Base-by-base conservation (phyloP, 2,113 vertebrate genomes). In the Podiceps cristatus region DNA sequence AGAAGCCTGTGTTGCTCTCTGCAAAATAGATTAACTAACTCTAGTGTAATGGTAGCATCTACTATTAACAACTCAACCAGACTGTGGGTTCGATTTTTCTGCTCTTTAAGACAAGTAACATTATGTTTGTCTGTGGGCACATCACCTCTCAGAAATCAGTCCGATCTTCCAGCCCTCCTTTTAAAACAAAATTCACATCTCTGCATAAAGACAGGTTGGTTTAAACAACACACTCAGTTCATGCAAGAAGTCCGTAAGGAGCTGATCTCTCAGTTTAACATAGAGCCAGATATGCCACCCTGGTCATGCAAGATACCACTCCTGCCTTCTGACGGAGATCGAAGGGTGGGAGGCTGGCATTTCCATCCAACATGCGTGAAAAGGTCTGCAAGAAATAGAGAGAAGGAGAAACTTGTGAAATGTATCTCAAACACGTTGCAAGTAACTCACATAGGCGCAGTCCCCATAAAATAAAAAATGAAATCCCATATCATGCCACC, bases 381-480 rank as follows among this genome's bases (percentile, higher is more conserved):
- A 86, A 55, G 83, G 87, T 47, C 55, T 85, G 11, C 75, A 87
- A 84, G 28, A 73, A 92, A 94, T 29, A 10, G 7, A 78, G 83
- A 75, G 62, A 93, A 88, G 67, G 35, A 93, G 45, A 97, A 95
- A 88, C 37, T 90, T 95, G 77, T 77, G 66, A 95, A 94, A 91
- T 81, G 47, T 49, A 63, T 95, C 42, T 84, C 80, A 50, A 60
- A 55, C 35, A 71, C 5, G 6, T 56, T 89, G 79, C 72, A 89
- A 87, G 79, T 91, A 87, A 97, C 74, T 81, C 66, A 86, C 28
- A 37, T 9, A 72, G 11, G 22, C 67, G 58, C 22, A 86, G 28
- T 55, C 16, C 79, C 18, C 68, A 91, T 45, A 84, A 95, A 97
- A 97, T 86, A 97, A 97, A 96, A 98, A 96, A 82, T 53, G 9